These are phyloP conservation scores for Spheniscus humboldti DNA, from an alignment of 2,797 vertebrate species.

Conservation along the genomic window DNA sequence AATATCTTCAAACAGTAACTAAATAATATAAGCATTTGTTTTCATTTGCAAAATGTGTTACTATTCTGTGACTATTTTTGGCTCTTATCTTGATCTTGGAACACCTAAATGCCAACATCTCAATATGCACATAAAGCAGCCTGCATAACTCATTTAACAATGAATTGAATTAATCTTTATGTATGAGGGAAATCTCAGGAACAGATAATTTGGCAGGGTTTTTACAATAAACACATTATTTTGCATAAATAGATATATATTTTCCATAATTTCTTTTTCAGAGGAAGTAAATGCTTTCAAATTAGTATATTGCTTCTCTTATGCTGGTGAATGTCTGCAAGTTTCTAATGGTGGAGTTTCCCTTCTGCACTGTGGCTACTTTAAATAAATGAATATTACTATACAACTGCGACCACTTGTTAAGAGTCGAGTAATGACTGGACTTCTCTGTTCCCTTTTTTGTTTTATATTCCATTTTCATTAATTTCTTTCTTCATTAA, in stretches of 20 bases:
- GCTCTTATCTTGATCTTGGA: slow-evolving; percentile 19
- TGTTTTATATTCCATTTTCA: slow-evolving; percentile 63
- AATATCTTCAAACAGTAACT: slow-evolving; percentile 26
- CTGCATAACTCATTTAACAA: slow-evolving; percentile 3
- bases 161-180: slow-evolving; percentile 21
- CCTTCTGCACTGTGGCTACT: not conserved
- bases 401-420: not conserved
- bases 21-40: slow-evolving; percentile 53
- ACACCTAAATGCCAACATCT: slow-evolving; percentile 5
- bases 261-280: not conserved
- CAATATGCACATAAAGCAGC: not conserved
- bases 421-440: slow-evolving; percentile 42
- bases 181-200: not conserved
- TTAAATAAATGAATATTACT: slow-evolving; percentile 39
- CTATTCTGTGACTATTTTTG: slow-evolving; percentile 36
- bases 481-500: slow-evolving; percentile 71
- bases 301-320: not conserved
- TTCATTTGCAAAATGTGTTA: slow-evolving; percentile 46
- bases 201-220: not conserved
- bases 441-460: slow-evolving; percentile 23
- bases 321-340: not conserved
- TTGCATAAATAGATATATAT: not conserved
- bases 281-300: not conserved
- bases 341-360: slow-evolving; percentile 8
- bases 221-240: not conserved